A percentile compares a stretch with the other conserved stretches of the same genome.
Evolutionary conservation across 2,113 vertebrate genomes (phyloP).

Genomic region (Forbesichthys papilliferus): DNA sequence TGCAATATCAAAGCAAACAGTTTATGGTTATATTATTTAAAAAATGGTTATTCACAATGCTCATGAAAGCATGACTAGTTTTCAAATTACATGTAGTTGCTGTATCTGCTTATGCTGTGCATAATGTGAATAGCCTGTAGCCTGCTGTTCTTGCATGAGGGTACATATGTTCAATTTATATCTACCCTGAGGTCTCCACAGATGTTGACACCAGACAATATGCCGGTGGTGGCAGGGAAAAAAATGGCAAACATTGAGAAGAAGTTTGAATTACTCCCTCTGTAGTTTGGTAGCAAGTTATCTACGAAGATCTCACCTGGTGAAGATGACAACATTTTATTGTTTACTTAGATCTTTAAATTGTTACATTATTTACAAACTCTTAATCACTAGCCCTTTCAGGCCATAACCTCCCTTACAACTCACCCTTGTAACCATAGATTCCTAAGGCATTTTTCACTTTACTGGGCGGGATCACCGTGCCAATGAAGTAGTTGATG

Average conservation of each 20-base stretch:
- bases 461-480: slow-evolving; percentile 57
- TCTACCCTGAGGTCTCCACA: slow-evolving; percentile 78
- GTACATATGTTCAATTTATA: neutral
- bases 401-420: neutral
- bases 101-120: no score
- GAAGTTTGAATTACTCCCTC: slow-evolving; percentile 52
- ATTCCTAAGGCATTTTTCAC: slow-evolving; percentile 69
- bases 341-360: no score
- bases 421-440: slow-evolving; percentile 73
- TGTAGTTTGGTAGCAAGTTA: slow-evolving; percentile 68
- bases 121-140: no score
- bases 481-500: slow-evolving; percentile 74
- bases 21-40: no score
- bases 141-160: no score
- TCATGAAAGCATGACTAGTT: no score
- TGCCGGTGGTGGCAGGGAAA: slow-evolving; percentile 77
- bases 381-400: no score
- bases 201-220: slow-evolving; percentile 76
- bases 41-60: no score
- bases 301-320: slow-evolving; percentile 73
- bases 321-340: neutral
- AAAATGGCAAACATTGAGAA: slow-evolving; percentile 80
- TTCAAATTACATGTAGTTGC: no score
- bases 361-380: no score
- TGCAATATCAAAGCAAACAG: no score